Conservation (phyloP, 2,797 vertebrate species). For the Podargus strigoides region DNA sequence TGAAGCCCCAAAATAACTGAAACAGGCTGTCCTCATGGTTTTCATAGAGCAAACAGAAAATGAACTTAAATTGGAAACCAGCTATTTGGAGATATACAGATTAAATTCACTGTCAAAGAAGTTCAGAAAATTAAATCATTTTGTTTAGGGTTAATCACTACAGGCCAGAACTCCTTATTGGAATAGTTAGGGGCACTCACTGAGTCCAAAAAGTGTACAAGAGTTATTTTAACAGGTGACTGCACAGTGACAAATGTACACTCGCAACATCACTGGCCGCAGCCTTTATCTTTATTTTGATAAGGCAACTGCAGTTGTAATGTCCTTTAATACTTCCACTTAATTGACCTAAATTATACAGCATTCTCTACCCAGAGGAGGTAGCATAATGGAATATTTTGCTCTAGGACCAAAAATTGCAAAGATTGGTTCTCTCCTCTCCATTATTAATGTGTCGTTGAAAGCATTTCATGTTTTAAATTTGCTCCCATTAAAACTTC, state of each 20-base stretch:
- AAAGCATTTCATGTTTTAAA: not conserved
- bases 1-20: not conserved
- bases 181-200: not conserved
- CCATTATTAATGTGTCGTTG: not conserved
- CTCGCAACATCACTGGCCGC: not conserved
- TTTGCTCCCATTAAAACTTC: not conserved
- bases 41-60: not conserved
- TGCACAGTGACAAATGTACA: not conserved
- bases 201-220: not conserved
- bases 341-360: not conserved
- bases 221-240: not conserved
- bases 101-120: not conserved
- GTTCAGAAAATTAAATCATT: not conserved
- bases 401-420: not conserved
- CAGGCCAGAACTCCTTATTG: not conserved
- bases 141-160: not conserved
- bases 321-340: not conserved
- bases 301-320: not conserved
- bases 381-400: not conserved
- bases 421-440: not conserved
- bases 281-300: not conserved
- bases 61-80: not conserved
- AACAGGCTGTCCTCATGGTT: not conserved
- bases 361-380: not conserved
- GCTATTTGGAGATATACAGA: not conserved